phyloP scores from a whole-genome alignment of 2,113 vertebrate genomes.

The Elachura formosa region DNA sequence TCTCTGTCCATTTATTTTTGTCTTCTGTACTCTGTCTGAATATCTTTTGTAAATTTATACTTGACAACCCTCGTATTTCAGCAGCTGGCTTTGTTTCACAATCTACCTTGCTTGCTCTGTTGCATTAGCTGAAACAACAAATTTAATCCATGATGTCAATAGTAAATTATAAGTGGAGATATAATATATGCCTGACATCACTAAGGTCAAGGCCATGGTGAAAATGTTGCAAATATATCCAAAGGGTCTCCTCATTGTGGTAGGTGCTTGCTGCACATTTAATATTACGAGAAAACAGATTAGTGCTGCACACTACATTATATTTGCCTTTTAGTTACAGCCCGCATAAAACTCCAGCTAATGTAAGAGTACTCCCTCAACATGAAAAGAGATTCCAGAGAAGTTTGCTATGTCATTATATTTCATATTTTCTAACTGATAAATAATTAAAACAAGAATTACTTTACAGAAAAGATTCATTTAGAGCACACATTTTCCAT shows the following conservation, averaged over 20 bases:
- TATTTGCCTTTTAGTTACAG: slow-evolving; percentile 48
- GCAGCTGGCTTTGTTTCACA: slow-evolving; percentile 75
- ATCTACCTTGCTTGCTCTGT: slow-evolving; percentile 76
- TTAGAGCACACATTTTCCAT: slow-evolving; percentile 70
- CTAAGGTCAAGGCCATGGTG: slow-evolving; percentile 70
- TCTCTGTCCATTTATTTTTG: slow-evolving; percentile 81
- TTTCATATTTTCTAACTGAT: slow-evolving; percentile 77
- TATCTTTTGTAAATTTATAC: slow-evolving; percentile 84
- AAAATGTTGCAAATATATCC: slow-evolving; percentile 67
- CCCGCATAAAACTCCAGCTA: slow-evolving; percentile 36
- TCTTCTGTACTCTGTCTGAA: slow-evolving; percentile 79
- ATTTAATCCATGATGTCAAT: slow-evolving; percentile 81
- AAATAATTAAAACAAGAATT: slow-evolving; percentile 83
- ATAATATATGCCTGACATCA: slow-evolving; percentile 77
- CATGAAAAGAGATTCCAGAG: slow-evolving; percentile 45
- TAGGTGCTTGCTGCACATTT: slow-evolving; percentile 37
- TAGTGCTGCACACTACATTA: slow-evolving; percentile 34
- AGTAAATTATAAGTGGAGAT: slow-evolving; percentile 76
- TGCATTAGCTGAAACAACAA: slow-evolving; percentile 83
- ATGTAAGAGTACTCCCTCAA: slow-evolving; percentile 49
- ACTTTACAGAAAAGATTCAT: slow-evolving; percentile 78
- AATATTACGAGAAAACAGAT: slow-evolving; percentile 69
- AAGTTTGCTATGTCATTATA: slow-evolving; percentile 75
- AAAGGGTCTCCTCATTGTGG: slow-evolving; percentile 42
- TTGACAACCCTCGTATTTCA: slow-evolving; percentile 84